Evolutionary conservation across 2,888 invertebrate genomes (phyloP).

Genomic region (Microdon myrmicae): DNA sequence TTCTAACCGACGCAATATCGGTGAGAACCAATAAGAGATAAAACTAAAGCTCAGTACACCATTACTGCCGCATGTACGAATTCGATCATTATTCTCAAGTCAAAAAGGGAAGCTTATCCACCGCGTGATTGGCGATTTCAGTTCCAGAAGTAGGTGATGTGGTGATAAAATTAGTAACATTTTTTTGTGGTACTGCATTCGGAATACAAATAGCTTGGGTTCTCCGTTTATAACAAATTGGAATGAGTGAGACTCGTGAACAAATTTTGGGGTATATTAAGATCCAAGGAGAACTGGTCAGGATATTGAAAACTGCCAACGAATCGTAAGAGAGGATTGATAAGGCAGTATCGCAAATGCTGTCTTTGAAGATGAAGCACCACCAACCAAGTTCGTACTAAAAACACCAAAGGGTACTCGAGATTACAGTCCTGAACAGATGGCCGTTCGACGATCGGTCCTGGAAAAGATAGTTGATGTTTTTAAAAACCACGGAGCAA

Average conservation of each 20-base stretch:
- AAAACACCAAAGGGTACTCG: conserved; percentile 95
- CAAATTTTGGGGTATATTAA: conserved; percentile 72
- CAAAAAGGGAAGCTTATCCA: no score
- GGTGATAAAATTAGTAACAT: no score
- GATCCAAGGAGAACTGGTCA: conserved; percentile 82
- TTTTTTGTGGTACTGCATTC: no score
- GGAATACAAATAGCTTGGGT: no score
- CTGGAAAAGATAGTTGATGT: conserved; percentile 86
- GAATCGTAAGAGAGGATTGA: conserved; percentile 84
- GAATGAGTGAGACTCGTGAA: conserved; percentile 69
- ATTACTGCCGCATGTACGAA: no score
- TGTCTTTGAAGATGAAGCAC: conserved; percentile 73
- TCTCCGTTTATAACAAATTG: conserved; percentile 27
- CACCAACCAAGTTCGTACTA: conserved; percentile 81
- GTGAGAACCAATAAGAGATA: no score
- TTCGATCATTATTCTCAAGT: no score
- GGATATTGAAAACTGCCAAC: conserved; percentile 83
- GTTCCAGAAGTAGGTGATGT: no score
- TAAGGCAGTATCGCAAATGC: conserved; percentile 83
- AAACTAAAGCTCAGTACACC: no score
- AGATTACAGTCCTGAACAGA: conserved; percentile 94
- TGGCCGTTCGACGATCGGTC: conserved; percentile 88
- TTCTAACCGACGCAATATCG: no score
- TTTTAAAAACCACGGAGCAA: conserved; percentile 97
- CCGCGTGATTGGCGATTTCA: no score